A percentile compares a stretch with the other conserved stretches of the same genome.
phyloP scores from a whole-genome alignment of 2,888 invertebrate species.

The Icerya purchasi region DNA sequence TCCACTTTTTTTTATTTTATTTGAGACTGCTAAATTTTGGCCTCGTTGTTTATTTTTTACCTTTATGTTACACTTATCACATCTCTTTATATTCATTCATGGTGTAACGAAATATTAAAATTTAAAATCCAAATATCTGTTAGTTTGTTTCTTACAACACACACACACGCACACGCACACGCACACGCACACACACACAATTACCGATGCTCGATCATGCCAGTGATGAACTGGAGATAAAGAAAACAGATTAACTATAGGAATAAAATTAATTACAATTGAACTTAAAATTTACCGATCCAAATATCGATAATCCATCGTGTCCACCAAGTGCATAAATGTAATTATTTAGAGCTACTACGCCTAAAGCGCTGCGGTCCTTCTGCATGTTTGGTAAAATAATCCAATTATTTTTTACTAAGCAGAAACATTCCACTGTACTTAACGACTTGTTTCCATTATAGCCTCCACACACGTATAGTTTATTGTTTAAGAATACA shows the following conservation, averaged over 20 bases:
- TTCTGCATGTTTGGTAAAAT: slow-evolving; percentile 49
- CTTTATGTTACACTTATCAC: no score
- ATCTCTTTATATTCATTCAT: no score
- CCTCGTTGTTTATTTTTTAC: no score
- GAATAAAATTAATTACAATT: neutral
- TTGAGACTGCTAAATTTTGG: no score
- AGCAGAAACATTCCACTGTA: slow-evolving; percentile 61
- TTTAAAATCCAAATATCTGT: no score
- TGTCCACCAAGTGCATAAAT: slow-evolving; percentile 71
- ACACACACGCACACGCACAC: no score
- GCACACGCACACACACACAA: no score
- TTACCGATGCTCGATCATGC: no score
- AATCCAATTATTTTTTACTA: slow-evolving; percentile 48
- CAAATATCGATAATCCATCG: slow-evolving; percentile 68
- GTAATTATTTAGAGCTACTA: slow-evolving; percentile 44
- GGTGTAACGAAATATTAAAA: no score
- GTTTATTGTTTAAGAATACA: slow-evolving; percentile 50
- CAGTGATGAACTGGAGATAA: neutral
- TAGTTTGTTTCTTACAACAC: no score
- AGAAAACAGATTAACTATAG: neutral
- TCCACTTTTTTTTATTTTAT: no score
- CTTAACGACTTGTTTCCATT: slow-evolving; percentile 64
- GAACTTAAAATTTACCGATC: slow-evolving; percentile 34
- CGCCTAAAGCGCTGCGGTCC: slow-evolving; percentile 48
- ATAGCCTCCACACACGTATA: slow-evolving; percentile 69